These are phyloP conservation scores for Mythimna pallens DNA, from an alignment of 2,888 invertebrate genomes.

Conservation along the genomic window DNA sequence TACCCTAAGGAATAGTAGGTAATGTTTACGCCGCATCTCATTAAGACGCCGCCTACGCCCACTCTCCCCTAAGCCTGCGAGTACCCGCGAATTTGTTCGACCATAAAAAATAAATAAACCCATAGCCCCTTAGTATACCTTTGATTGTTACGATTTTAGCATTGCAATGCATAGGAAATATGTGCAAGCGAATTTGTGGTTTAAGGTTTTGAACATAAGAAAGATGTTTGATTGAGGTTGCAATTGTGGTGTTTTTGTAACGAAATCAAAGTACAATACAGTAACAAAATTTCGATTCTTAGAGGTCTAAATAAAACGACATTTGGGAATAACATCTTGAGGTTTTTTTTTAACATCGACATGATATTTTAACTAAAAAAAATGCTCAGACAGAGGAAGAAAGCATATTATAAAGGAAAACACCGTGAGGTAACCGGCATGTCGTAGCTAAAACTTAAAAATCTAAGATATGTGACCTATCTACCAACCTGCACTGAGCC, in stretches of 20 bases:
- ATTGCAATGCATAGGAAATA: conserved; percentile 49
- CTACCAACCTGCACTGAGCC: too few relatives aligned
- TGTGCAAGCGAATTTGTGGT: background rate
- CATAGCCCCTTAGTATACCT: conserved; percentile 69
- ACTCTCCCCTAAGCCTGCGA: conserved; percentile 60
- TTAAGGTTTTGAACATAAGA: fast-evolving
- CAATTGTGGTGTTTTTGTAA: background rate
- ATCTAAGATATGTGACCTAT: too few relatives aligned
- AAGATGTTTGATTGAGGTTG: background rate
- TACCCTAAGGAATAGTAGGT: conserved; percentile 80
- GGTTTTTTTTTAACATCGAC: background rate
- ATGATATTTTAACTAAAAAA: background rate
- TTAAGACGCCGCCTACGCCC: conserved; percentile 77
- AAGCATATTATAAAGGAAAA: background rate
- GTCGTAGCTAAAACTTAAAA: too few relatives aligned
- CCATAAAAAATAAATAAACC: conserved; percentile 85
- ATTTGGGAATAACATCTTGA: background rate
- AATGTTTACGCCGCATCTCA: conserved; percentile 86
- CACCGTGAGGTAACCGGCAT: too few relatives aligned
- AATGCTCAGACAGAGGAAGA: background rate
- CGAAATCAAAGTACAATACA: conserved; percentile 20
- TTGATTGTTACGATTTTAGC: conserved; percentile 63
- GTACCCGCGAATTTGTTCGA: conserved; percentile 74
- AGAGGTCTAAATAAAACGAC: background rate
- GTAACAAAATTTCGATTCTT: conserved; percentile 8